phyloP scores from a whole-genome alignment of 2,888 invertebrate species.

The Rhaphigaster nebulosa region DNA sequence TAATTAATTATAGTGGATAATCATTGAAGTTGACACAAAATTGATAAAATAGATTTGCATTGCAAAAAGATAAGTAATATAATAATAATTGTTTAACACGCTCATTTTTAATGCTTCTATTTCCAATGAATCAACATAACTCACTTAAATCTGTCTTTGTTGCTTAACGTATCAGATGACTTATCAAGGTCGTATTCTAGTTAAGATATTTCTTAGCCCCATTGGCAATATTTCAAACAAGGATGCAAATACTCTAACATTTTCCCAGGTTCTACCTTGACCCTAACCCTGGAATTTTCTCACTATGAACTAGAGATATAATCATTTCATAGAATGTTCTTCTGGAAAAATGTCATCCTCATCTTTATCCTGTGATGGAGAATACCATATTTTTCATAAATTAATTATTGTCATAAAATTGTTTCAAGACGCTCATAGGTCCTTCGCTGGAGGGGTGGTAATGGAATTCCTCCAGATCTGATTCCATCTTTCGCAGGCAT shows the following conservation, averaged over 20 bases:
- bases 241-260: not conserved
- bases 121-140: no score
- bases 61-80: no score
- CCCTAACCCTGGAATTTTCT: not conserved
- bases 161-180: not conserved
- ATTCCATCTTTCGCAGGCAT: not conserved
- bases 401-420: conserved; percentile 12
- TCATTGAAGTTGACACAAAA: no score
- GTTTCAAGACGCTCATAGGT: not conserved
- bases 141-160: no score
- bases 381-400: not conserved
- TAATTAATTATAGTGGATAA: no score
- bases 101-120: no score
- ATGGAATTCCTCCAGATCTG: conserved; percentile 21
- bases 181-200: not conserved
- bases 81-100: no score
- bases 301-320: not conserved
- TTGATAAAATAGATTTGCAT: no score
- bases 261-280: not conserved
- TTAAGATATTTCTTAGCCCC: not conserved
- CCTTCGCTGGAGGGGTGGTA: not conserved
- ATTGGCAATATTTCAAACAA: not conserved
- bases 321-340: not conserved
- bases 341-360: not conserved
- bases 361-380: not conserved